Percentiles rank a stretch among this genome's conserved stretches.
Conservation (phyloP, 2,888 invertebrate genomes). For the Tiphia femorata region DNA sequence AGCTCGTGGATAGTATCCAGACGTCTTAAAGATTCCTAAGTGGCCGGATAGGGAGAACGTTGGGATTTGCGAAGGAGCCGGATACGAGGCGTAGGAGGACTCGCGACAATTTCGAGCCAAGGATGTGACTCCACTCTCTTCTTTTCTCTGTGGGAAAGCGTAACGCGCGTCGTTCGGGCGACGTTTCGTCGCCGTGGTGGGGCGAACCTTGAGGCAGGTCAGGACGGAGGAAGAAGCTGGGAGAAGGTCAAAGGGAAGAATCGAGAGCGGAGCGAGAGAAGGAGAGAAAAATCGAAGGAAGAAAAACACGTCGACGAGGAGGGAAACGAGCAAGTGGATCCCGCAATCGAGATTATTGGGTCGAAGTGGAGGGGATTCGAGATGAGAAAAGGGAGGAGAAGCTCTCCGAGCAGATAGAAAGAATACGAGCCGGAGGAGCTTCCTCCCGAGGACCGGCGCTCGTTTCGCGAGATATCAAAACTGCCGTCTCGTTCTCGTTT, state of each 20-base stretch:
- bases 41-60: not conserved
- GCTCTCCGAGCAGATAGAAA: no score
- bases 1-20: not conserved
- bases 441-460: no score
- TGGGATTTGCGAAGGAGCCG: not conserved
- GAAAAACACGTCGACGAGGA: slow-evolving; percentile 13
- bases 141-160: slow-evolving; percentile 6
- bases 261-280: slow-evolving; percentile 3
- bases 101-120: slow-evolving; percentile 19
- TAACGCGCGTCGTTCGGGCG: slow-evolving; percentile 18
- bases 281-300: slow-evolving; percentile 1
- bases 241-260: not conserved
- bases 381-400: not conserved
- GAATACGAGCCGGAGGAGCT: not conserved
- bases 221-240: slow-evolving; percentile 32
- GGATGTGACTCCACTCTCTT: no score
- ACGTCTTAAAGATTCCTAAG: not conserved
- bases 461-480: slow-evolving; percentile 23
- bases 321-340: slow-evolving; percentile 20
- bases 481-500: slow-evolving; percentile 37
- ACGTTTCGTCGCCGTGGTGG: slow-evolving; percentile 29
- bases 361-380: slow-evolving; percentile 3
- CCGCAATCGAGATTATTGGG: slow-evolving; percentile 20
- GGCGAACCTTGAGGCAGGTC: slow-evolving; percentile 57
- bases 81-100: slow-evolving; percentile 7